Percentiles rank a stretch among this genome's conserved stretches.
Conservation (phyloP, 2,113 vertebrate species). For the Saccopteryx leptura region DNA sequence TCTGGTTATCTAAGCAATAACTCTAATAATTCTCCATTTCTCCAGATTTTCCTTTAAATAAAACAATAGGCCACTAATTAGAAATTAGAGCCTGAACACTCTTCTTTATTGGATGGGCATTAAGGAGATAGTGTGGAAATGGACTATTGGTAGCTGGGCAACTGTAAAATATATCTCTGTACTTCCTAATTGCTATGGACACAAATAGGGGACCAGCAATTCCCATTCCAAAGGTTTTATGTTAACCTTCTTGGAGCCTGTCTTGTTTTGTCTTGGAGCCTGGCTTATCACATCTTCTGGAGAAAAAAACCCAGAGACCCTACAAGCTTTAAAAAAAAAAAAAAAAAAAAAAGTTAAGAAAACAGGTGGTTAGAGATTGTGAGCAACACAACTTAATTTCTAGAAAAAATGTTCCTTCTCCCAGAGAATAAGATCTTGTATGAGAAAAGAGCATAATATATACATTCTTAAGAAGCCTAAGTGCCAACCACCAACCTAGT, state of each 20-base stretch:
- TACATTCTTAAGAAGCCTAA: neutral
- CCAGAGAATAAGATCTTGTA: neutral
- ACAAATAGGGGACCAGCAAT: neutral
- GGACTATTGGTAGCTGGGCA: neutral
- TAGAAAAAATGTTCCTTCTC: neutral
- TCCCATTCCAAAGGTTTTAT: neutral
- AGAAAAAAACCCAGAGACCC: neutral
- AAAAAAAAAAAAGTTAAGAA: neutral
- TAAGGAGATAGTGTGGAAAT: neutral
- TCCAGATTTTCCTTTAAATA: neutral
- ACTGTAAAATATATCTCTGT: neutral
- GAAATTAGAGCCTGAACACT: neutral
- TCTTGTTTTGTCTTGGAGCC: neutral
- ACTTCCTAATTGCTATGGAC: neutral
- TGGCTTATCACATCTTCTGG: neutral
- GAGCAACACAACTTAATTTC: neutral
- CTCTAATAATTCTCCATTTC: neutral
- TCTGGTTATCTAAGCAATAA: conserved; percentile 6
- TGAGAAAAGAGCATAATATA: neutral
- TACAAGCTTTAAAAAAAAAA: neutral
- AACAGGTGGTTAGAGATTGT: neutral
- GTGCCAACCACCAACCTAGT: neutral
- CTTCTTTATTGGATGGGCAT: neutral
- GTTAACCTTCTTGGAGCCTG: neutral
- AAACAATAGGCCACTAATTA: neutral